Evolutionary conservation across 2,113 vertebrate genomes (phyloP), one percentile per base, ranked within the genome.

Genomic region (Oreotrochilus melanogaster): DNA sequence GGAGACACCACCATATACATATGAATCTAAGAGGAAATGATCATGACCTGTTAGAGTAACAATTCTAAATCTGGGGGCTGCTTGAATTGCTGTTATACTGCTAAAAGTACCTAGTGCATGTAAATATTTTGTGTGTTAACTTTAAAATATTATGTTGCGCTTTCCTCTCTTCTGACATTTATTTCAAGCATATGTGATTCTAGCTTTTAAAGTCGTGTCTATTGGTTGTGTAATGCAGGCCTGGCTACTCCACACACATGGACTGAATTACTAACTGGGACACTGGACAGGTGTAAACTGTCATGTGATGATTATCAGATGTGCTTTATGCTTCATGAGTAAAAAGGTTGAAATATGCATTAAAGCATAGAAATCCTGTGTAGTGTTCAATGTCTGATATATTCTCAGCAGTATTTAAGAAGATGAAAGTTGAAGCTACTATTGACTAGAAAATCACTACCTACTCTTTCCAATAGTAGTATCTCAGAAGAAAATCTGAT

Each of bases 121-220:
- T 57, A 83, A 50, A 85, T 14, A 22, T 66, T 95, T 92, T 5
- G 4, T 64, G 54, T 12, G 11, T 60, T 85, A 60, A 25, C 37
- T 72, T 65, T 72, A 67, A 90, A 79, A 83, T 39, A 71, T 3
- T 33, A 92, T 93, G 35, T 43, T 57, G n/a, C 74, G 89, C 9
- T 92, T 96, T 87, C 57, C 69, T 93, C 84, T 88, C 69, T 50
- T 72, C 70, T 88, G 86, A 67, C 86, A 54, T 94, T 95, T 88
- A 87, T 88, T 94, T 93, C 57, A 80, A 81, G 73, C 45, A 45
- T 18, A 54, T 88, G 80, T 65, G 75, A 31, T 43, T 61, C 27
- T 24, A 65, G 19, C 39, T 93, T 91, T 92, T 70, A 67, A 67
- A 93, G 35, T 76, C 50, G 15, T 35, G 61, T 54, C 66, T 57